A percentile compares a stretch with the other conserved stretches of the same genome.
Conservation (phyloP, 1,140 invertebrate genomes). For the Octopus sinensis region DNA sequence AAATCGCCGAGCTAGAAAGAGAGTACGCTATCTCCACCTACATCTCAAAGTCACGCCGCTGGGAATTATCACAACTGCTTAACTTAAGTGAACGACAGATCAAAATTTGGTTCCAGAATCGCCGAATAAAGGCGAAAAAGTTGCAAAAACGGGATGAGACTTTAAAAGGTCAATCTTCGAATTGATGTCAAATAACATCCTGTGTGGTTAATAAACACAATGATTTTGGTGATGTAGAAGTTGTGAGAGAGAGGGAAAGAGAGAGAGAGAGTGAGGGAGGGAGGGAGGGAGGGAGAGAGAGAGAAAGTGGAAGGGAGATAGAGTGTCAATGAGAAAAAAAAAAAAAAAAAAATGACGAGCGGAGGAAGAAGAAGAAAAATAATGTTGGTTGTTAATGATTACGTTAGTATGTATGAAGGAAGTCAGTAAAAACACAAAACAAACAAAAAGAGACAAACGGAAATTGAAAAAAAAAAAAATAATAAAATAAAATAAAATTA, state of each 20-base stretch:
- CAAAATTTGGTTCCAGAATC: conserved; percentile 96
- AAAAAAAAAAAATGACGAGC: too few species aligned
- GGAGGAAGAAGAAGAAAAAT: too few species aligned
- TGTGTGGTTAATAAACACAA: too few species aligned
- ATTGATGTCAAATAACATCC: neutral
- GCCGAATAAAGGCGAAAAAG: conserved; percentile 91
- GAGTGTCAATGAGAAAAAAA: too few species aligned
- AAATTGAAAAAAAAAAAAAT: neutral
- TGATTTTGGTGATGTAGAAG: too few species aligned
- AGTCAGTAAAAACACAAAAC: too few species aligned
- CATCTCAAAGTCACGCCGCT: conserved; percentile 86
- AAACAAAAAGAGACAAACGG: neutral
- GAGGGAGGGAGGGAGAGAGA: too few species aligned
- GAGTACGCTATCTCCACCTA: conserved; percentile 97
- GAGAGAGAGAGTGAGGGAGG: too few species aligned
- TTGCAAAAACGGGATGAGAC: conserved; percentile 46
- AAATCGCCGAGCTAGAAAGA: conserved; percentile 86
- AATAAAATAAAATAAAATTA: neutral
- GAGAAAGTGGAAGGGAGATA: too few species aligned
- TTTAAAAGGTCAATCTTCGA: conserved; percentile 15
- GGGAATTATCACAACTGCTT: conserved; percentile 84
- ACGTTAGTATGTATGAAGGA: neutral
- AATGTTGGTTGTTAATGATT: too few species aligned
- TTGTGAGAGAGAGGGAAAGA: too few species aligned
- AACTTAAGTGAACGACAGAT: conserved; percentile 92